Conservation (phyloP, 2,888 invertebrate genomes). For the Crossocerus cetratus region DNA sequence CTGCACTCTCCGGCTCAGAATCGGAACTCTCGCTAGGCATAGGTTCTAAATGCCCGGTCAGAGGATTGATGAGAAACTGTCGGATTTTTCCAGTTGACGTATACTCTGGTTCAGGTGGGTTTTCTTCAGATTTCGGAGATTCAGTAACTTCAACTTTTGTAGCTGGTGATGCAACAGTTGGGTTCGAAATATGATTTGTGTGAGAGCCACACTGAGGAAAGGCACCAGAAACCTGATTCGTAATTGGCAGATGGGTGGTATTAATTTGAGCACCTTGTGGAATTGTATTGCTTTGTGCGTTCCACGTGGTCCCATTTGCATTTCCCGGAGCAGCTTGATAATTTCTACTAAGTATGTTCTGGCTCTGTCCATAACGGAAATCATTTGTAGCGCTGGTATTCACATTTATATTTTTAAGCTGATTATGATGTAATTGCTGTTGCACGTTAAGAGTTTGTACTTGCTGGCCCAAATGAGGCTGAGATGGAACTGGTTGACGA, state of each 20-base stretch:
- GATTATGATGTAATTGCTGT: slow-evolving; percentile 75
- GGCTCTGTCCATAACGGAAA: slow-evolving; percentile 75
- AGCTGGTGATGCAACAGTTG: slow-evolving; percentile 42
- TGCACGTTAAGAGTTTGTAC: slow-evolving; percentile 72
- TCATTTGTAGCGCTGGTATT: slow-evolving; percentile 73
- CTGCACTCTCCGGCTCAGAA: slow-evolving; percentile 78
- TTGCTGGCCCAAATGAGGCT: slow-evolving; percentile 60
- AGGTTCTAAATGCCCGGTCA: slow-evolving; percentile 91
- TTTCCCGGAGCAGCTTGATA: slow-evolving; percentile 54
- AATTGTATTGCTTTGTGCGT: slow-evolving; percentile 63
- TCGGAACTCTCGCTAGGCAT: slow-evolving; percentile 84
- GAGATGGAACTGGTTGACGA: slow-evolving; percentile 63
- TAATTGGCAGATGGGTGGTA: slow-evolving; percentile 56
- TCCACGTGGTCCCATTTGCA: slow-evolving; percentile 71
- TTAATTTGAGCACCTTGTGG: slow-evolving; percentile 68
- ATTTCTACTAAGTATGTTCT: slow-evolving; percentile 75
- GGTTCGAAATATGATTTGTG: slow-evolving; percentile 56
- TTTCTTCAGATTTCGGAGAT: slow-evolving; percentile 67
- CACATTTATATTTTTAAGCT: slow-evolving; percentile 71
- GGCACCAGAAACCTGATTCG: slow-evolving; percentile 65
- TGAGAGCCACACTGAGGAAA: slow-evolving; percentile 64
- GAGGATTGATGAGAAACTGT: slow-evolving; percentile 92
- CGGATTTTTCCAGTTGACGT: slow-evolving; percentile 84
- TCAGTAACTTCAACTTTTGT: slow-evolving; percentile 54
- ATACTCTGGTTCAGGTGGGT: slow-evolving; percentile 78